These are phyloP conservation scores for Oreotrochilus melanogaster DNA, from an alignment of 2,113 vertebrate species.

Conservation along the genomic window DNA sequence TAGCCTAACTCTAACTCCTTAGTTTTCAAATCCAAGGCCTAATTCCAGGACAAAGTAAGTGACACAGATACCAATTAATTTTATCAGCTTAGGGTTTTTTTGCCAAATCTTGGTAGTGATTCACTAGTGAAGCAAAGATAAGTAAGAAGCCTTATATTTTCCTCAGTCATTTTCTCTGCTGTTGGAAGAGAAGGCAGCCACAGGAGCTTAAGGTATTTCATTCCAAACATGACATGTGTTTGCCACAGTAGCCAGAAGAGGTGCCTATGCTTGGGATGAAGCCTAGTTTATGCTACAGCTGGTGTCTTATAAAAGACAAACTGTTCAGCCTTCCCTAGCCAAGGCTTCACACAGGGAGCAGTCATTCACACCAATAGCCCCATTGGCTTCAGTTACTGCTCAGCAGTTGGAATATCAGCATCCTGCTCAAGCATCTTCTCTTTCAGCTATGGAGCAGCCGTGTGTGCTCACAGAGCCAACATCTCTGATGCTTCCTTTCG, in stretches of 20 bases:
- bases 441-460: background rate
- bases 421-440: background rate
- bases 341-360: background rate
- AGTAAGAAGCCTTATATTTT: background rate
- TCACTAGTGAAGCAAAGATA: background rate
- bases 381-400: background rate
- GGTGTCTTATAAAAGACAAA: background rate
- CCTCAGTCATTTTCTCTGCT: background rate
- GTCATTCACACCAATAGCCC: background rate
- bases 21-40: background rate
- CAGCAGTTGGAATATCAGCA: background rate
- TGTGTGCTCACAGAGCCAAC: accelerated
- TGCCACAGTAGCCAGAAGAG: background rate
- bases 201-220: background rate
- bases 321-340: background rate
- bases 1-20: background rate
- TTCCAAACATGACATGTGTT: background rate
- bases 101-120: background rate
- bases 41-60: background rate
- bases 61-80: background rate
- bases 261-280: background rate
- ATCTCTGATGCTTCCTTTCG: background rate
- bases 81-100: background rate
- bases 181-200: background rate
- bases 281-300: background rate